Percentiles rank a stretch among this genome's conserved stretches.
Conservation (phyloP, 2,113 vertebrate species). For the Prochilodus magdalenae region DNA sequence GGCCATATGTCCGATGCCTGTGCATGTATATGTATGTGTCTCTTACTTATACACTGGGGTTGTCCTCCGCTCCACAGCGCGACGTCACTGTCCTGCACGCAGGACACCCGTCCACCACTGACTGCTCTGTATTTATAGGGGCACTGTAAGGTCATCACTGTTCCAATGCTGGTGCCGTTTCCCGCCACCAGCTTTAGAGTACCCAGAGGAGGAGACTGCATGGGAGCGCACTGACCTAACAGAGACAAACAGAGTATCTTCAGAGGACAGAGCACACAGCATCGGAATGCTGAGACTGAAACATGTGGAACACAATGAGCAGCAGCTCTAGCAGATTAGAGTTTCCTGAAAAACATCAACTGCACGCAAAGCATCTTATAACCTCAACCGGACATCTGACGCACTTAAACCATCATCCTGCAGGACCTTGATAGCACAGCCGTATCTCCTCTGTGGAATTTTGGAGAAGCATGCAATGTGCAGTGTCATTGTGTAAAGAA, state of each 20-base stretch:
- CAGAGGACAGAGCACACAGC: not conserved
- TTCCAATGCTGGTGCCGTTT: conserved; percentile 83
- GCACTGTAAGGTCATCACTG: conserved; percentile 83
- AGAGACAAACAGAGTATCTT: conserved; percentile 28
- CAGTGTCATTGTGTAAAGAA: too few species aligned
- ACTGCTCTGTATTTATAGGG: conserved; percentile 79
- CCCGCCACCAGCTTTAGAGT: conserved; percentile 79
- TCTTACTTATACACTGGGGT: conserved; percentile 86
- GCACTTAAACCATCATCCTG: not conserved
- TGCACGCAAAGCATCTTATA: not conserved
- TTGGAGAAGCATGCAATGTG: not conserved
- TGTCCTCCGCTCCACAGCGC: conserved; percentile 81
- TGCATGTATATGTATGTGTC: not conserved
- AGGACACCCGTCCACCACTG: conserved; percentile 75
- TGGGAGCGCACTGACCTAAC: not conserved
- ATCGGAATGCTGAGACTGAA: not conserved
- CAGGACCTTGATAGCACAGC: not conserved
- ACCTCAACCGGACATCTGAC: not conserved
- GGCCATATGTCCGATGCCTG: not conserved
- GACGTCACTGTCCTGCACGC: conserved; percentile 76
- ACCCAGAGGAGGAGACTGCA: conserved; percentile 74
- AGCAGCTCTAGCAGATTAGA: not conserved
- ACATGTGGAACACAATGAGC: not conserved
- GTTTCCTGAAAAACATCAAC: not conserved
- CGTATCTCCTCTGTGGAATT: not conserved